Base-by-base conservation (phyloP, 1,140 invertebrate species). In the Sitophilus oryzae region DNA sequence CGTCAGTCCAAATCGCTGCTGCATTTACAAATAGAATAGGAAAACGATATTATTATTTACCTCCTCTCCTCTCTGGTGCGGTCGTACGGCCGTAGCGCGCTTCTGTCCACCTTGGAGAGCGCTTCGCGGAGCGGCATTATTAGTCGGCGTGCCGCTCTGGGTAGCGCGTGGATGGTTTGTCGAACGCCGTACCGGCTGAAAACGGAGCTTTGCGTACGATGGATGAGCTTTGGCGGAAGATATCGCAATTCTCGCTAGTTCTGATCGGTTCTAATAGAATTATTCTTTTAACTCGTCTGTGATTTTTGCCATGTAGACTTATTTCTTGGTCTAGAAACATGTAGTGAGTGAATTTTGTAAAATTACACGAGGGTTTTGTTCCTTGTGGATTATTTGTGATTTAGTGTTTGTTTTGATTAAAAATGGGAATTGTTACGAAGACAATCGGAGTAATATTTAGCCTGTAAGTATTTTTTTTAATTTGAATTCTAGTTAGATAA, bases 381-480 rank as follows among this genome's bases (percentile, higher is more conserved):
- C 35, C 40, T 43, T 21, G 30, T 45, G 49, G 48, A 51, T 48
- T 58, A 50, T 55, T 50, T 18, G 36, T 43, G 15, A 11, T 45
- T 22, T n/a, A 35, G 10, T 25, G 48, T 51, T 41, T 20, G 35
- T 44, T 22, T 22, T 10, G 1, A 15, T 47, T 10, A 16, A 79
- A 69, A 63, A 83, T 84, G 81, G 82, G 82, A 58, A 80, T 83
- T 66, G 79, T 85, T 60, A 82, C 82, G 45, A 85, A 84, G 69
- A 82, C 82, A 47, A 78, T 83, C 57, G 82, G 82, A 68, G 81
- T 84, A 63, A 77, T 85, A 66, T 85, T 82, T 76, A 82, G 80
- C 74, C 81, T 85, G 83, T 85, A 74, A 84, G 83, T 56, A 20
- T 46, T 3, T 11, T 22, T 30, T 3, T n/a, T 3, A n/a, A 10